Evolutionary conservation across 1,140 invertebrate species (phyloP).

Genomic region (Leptopilina boulardi): DNA sequence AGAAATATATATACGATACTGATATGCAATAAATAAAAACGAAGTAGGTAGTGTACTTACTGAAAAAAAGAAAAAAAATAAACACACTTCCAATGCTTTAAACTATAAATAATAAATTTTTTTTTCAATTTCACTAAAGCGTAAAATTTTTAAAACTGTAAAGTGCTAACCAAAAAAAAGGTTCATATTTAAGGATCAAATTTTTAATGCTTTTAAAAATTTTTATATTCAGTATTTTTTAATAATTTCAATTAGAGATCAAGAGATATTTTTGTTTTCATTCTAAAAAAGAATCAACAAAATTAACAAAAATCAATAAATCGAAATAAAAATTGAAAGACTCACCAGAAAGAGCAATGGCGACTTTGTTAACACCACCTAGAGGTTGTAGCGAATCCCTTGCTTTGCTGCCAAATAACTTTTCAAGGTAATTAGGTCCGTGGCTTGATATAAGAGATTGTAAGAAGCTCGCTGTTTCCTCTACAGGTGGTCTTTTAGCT

Average conservation of each 20-base stretch:
- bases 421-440: conserved; percentile 96
- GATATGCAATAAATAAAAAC: too few relatives aligned
- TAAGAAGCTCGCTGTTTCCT: conserved; percentile 96
- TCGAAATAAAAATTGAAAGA: conserved; percentile 34
- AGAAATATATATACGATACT: too few relatives aligned
- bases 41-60: too few relatives aligned
- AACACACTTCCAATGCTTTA: too few relatives aligned
- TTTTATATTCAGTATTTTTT: not conserved
- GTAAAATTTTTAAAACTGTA: not conserved
- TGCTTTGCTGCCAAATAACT: conserved; percentile 95
- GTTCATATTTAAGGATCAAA: conserved; percentile 31
- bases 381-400: conserved; percentile 91
- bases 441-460: conserved; percentile 94
- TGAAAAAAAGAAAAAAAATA: too few relatives aligned
- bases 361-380: conserved; percentile 95
- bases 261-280: not conserved
- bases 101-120: too few relatives aligned
- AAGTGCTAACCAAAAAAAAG: not conserved
- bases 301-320: not conserved
- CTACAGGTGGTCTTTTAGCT: conserved; percentile 97
- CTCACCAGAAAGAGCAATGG: conserved; percentile 94
- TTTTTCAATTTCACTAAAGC: too few relatives aligned
- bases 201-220: not conserved
- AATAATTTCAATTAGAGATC: not conserved
- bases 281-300: not conserved